These are phyloP conservation scores for Tubiluchus corallicola DNA, from an alignment of 2,888 invertebrate genomes.

Conservation along the genomic window DNA sequence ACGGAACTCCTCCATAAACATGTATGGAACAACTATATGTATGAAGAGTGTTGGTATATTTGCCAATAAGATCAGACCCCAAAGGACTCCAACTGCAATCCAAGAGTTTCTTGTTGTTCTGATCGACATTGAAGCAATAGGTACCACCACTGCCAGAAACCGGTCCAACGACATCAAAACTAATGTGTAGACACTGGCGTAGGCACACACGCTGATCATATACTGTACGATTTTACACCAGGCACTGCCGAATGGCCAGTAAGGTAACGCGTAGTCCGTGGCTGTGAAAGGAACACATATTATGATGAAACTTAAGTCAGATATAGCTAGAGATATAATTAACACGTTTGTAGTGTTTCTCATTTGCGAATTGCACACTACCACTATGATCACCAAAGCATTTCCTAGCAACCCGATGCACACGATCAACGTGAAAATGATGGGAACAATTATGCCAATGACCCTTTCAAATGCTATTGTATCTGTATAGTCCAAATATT, in stretches of 20 bases:
- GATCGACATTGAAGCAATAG: conserved; percentile 64
- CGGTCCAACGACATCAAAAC: conserved; percentile 79
- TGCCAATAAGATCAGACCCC: conserved; percentile 46
- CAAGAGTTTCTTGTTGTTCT: conserved; percentile 63
- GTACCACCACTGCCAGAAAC: conserved; percentile 81
- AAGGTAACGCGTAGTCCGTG: conserved; percentile 62
- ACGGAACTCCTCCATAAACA: conserved; percentile 29
- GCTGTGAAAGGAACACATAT: conserved; percentile 90
- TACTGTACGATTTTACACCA: conserved; percentile 84
- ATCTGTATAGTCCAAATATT: conserved; percentile 13
- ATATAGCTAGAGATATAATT: conserved; percentile 71
- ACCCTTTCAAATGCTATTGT: conserved; percentile 34
- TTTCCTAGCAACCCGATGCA: conserved; percentile 75
- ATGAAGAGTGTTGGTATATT: conserved; percentile 24
- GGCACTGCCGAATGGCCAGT: conserved; percentile 74
- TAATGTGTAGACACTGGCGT: conserved; percentile 77
- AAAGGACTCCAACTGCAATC: conserved; percentile 52
- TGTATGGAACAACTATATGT: conserved; percentile 51
- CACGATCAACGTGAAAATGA: conserved; percentile 66
- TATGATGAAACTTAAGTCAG: conserved; percentile 73
- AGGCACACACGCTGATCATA: conserved; percentile 74
- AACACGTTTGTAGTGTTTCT: conserved; percentile 77
- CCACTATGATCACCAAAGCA: conserved; percentile 66
- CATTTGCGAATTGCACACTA: conserved; percentile 74
- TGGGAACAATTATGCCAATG: conserved; percentile 40